Base-by-base conservation (phyloP, 2,797 vertebrate species). In the Tokudaia muenninki region DNA sequence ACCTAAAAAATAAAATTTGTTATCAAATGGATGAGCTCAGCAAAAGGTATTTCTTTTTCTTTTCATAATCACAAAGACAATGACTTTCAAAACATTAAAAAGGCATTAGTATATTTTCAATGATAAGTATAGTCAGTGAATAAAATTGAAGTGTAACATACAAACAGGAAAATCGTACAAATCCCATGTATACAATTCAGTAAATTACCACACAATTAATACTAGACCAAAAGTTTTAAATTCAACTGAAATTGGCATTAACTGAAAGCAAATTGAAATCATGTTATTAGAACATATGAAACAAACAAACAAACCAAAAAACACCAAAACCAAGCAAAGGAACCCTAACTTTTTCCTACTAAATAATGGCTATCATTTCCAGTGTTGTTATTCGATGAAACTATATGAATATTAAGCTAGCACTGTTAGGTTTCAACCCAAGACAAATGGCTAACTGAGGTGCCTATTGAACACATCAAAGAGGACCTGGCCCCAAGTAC, bases 1-100 rank as follows among this genome's bases (percentile, higher is more conserved):
- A 99, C 94, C 99, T 99, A 92, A 80, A 57, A 95, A 81, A 93
- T 67, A 94, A 81, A 95, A 97, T 19, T 83, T 70, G 22, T 44
- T 12, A 13, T 67, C 10, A 96, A 94, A 92, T 67, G 41, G 72
- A 61, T 9, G 88, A 92, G 77, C 72, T 2, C 3, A 91, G 59
- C 12, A 91, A 94, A 92, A 6, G 84, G 50, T 44, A 94, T n/a
- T 70, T 94, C 72, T 75, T 92, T 93, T 87, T 61, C 31, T 90
- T 14, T 50, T 90, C 59, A 89, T 6, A 37, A 83, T 90, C 41
- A 79, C 88, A 83, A 94, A 79, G 22, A 52, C 16, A 89, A 87
- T 57, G 2, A 94, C 63, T 96, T 95, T 94, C 57, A 74, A 94
- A 94, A 94, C 87, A 95, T 37, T 72, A 79, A 97, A 92, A 72